A percentile compares a stretch with the other conserved stretches of the same genome.
Conservation (phyloP, 2,797 vertebrate species). For the Sebastes oblongus region DNA sequence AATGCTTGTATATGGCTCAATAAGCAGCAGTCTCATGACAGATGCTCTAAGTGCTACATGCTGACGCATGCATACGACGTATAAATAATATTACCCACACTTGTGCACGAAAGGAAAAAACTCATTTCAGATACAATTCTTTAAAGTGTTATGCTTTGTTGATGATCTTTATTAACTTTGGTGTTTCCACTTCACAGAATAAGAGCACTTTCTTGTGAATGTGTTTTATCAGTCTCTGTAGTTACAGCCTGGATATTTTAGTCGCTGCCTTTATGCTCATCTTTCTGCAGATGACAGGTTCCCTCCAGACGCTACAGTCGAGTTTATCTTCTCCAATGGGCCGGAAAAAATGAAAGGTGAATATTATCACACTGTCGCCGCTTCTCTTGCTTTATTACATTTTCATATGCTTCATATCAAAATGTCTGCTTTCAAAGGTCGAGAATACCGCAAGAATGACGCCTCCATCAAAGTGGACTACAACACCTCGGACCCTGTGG, state of each 20-base stretch:
- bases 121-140: slow-evolving; percentile 16
- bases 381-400: background rate
- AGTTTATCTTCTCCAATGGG: slow-evolving; percentile 89
- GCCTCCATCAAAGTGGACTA: slow-evolving; percentile 83
- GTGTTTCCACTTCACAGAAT: slow-evolving; percentile 19
- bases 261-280: slow-evolving; percentile 30
- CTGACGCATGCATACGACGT: slow-evolving; percentile 21
- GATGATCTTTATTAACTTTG: slow-evolving; percentile 12
- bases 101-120: slow-evolving; percentile 1
- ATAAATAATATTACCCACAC: slow-evolving; percentile 25
- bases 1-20: slow-evolving; percentile 16
- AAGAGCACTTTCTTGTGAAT: slow-evolving; percentile 4
- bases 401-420: background rate
- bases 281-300: slow-evolving; percentile 87
- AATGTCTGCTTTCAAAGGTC: slow-evolving; percentile 64
- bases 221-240: slow-evolving; percentile 37
- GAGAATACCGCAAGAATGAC: slow-evolving; percentile 81
- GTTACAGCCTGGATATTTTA: slow-evolving; percentile 54
- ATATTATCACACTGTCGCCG: slow-evolving; percentile 6
- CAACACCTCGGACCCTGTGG: slow-evolving; percentile 84
- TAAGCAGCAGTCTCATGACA: slow-evolving; percentile 31
- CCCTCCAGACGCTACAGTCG: slow-evolving; percentile 88
- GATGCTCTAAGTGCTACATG: slow-evolving; percentile 30
- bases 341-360: slow-evolving; percentile 89
- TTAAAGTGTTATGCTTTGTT: slow-evolving; percentile 2